These are phyloP conservation scores for Leptopilina boulardi DNA, from an alignment of 1,140 invertebrate genomes.

Conservation along the genomic window DNA sequence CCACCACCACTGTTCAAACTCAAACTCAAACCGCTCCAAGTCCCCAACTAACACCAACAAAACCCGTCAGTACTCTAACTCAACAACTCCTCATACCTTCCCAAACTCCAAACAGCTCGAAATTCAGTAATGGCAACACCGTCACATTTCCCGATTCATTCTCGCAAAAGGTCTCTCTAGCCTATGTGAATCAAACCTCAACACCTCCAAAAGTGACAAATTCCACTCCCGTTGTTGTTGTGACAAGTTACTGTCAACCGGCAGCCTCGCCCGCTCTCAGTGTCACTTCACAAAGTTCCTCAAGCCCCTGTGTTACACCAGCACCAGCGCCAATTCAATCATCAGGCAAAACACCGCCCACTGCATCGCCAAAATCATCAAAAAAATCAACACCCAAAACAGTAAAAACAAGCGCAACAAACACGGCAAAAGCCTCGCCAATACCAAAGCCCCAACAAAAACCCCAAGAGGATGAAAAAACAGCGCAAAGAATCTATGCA, in stretches of 20 bases:
- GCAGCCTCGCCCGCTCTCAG: slow-evolving; percentile 78
- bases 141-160: slow-evolving; percentile 64
- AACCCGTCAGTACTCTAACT: slow-evolving; percentile 60
- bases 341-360: slow-evolving; percentile 68
- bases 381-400: slow-evolving; percentile 78
- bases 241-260: slow-evolving; percentile 79
- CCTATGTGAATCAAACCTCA: slow-evolving; percentile 74
- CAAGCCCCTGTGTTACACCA: slow-evolving; percentile 79
- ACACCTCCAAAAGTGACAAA: slow-evolving; percentile 72
- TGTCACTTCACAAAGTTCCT: slow-evolving; percentile 80
- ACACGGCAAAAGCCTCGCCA: slow-evolving; percentile 80
- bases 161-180: slow-evolving; percentile 69
- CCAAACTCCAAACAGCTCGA: slow-evolving; percentile 58
- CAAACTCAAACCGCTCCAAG: slow-evolving; percentile 66
- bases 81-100: slow-evolving; percentile 70
- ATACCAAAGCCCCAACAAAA: slow-evolving; percentile 84
- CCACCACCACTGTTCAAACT: slow-evolving; percentile 68
- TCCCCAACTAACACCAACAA: slow-evolving; percentile 41
- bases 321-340: slow-evolving; percentile 74
- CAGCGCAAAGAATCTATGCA: slow-evolving; percentile 86
- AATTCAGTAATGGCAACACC: slow-evolving; percentile 66
- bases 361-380: slow-evolving; percentile 74
- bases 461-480: slow-evolving; percentile 88
- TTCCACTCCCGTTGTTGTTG: slow-evolving; percentile 78
- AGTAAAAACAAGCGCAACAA: slow-evolving; percentile 77